Conservation (phyloP, 2,113 vertebrate genomes). For the Bufo gargarizans region DNA sequence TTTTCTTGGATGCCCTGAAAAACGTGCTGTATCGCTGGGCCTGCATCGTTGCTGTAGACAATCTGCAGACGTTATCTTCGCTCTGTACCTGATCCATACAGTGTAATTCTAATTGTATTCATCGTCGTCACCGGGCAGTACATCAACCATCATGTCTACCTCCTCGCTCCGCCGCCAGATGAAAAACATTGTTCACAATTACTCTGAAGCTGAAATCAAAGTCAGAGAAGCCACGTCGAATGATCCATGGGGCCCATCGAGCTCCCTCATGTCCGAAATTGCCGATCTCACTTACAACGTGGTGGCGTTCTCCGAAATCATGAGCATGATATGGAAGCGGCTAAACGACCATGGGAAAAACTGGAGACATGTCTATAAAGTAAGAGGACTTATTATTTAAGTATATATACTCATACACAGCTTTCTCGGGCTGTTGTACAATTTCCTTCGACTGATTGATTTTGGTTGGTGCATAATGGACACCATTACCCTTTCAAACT, state of each 20-base stretch:
- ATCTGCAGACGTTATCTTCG: background rate
- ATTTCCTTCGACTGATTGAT: too few relatives aligned
- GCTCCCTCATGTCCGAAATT: conserved; percentile 91
- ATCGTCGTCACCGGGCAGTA: background rate
- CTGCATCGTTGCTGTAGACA: conserved; percentile 1
- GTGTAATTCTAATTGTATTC: background rate
- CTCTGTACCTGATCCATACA: background rate
- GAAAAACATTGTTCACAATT: conserved; percentile 94
- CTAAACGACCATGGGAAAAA: conserved; percentile 93
- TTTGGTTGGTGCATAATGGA: too few relatives aligned
- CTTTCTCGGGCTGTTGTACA: too few relatives aligned
- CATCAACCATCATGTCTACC: conserved; percentile 78
- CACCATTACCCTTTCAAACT: too few relatives aligned
- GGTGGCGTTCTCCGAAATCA: conserved; percentile 90
- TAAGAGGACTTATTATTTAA: conserved; percentile 59
- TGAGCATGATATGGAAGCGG: conserved; percentile 93
- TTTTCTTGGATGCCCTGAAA: conserved; percentile 29
- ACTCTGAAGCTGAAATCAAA: conserved; percentile 94
- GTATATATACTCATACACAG: too few relatives aligned
- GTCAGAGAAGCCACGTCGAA: conserved; percentile 90
- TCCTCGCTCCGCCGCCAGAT: conserved; percentile 89
- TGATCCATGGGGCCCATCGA: conserved; percentile 90
- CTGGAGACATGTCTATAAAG: conserved; percentile 93
- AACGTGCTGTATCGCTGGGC: background rate
- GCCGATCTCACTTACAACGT: conserved; percentile 92